phyloP scores from a whole-genome alignment of 64 coral and sea anemone species.

The Actinia tenebrosa region DNA sequence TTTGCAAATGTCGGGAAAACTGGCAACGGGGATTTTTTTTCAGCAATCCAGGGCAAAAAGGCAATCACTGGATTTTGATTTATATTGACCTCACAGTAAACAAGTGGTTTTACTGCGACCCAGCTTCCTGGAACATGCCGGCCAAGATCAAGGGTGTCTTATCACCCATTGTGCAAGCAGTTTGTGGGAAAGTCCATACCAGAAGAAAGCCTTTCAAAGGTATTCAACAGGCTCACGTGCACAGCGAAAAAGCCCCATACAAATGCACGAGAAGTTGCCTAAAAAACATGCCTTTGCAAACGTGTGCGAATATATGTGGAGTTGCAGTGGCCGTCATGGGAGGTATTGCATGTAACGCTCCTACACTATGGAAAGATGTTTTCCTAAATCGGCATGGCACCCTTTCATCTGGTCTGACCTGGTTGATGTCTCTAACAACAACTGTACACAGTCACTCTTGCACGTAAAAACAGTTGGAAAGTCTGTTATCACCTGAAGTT shows the following conservation, averaged over 20 bases:
- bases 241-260: not conserved
- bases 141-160: constrained; percentile 21
- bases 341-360: constrained; percentile 41
- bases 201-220: constrained; percentile 13
- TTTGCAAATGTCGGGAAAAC: constrained; percentile 9
- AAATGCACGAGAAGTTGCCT: constrained; percentile 10
- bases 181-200: not conserved
- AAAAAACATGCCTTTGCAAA: constrained; percentile 46
- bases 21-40: constrained; percentile 27
- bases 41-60: constrained; percentile 21
- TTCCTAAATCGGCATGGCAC: not conserved
- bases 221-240: not conserved
- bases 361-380: constrained; percentile 7
- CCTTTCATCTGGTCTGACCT: not conserved
- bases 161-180: constrained; percentile 28
- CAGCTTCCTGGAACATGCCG: constrained; percentile 52
- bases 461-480: too few relatives aligned
- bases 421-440: constrained; percentile 15
- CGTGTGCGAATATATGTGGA: constrained; percentile 40
- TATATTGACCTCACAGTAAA: constrained; percentile 45
- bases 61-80: constrained; percentile 52
- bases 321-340: constrained; percentile 32
- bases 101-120: constrained; percentile 59
- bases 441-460: too few relatives aligned
- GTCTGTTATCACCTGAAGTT: too few relatives aligned